phyloP scores from a whole-genome alignment of 2,888 invertebrate genomes.

The Lordiphosa fenestrarum region DNA sequence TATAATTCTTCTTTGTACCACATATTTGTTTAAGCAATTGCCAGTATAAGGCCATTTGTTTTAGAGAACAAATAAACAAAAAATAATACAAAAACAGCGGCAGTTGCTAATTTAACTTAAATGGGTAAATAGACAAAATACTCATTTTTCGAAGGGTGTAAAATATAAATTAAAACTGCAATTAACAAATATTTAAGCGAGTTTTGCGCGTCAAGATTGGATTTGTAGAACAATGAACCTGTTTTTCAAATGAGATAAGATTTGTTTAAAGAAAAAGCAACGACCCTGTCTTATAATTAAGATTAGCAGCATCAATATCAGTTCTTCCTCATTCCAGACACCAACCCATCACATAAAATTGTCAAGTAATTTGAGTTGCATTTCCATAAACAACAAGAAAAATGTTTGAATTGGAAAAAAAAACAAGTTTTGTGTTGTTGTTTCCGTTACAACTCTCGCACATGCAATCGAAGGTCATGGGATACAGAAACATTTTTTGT shows the following conservation, averaged over 20 bases:
- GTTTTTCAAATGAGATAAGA: slow-evolving; percentile 10
- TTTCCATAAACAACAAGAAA: slow-evolving; percentile 15
- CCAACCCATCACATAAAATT: too few relatives aligned
- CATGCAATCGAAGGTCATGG: slow-evolving; percentile 51
- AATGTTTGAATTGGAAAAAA: slow-evolving; percentile 11
- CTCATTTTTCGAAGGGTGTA: not conserved
- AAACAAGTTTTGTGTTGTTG: slow-evolving; percentile 8
- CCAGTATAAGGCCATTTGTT: slow-evolving; percentile 21
- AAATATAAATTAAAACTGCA: not conserved
- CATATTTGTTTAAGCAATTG: slow-evolving; percentile 15
- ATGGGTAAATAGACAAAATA: slow-evolving; percentile 3
- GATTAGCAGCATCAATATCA: too few relatives aligned
- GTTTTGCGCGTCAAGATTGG: not conserved
- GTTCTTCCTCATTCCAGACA: too few relatives aligned
- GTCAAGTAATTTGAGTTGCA: slow-evolving; percentile 1
- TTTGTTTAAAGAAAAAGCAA: not conserved
- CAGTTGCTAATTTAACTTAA: slow-evolving; percentile 12
- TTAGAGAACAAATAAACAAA: not conserved
- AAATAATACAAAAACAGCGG: not conserved
- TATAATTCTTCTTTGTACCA: slow-evolving; percentile 6
- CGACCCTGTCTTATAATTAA: too few relatives aligned
- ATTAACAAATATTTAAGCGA: not conserved
- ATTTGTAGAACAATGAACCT: slow-evolving; percentile 5
- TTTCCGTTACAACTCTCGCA: slow-evolving; percentile 39
- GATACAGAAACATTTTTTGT: slow-evolving; percentile 30